Percentiles rank a stretch among this genome's conserved stretches.
These are phyloP conservation scores for Maccullochella peelii DNA, from an alignment of 2,113 vertebrate species.

Conservation along the genomic window DNA sequence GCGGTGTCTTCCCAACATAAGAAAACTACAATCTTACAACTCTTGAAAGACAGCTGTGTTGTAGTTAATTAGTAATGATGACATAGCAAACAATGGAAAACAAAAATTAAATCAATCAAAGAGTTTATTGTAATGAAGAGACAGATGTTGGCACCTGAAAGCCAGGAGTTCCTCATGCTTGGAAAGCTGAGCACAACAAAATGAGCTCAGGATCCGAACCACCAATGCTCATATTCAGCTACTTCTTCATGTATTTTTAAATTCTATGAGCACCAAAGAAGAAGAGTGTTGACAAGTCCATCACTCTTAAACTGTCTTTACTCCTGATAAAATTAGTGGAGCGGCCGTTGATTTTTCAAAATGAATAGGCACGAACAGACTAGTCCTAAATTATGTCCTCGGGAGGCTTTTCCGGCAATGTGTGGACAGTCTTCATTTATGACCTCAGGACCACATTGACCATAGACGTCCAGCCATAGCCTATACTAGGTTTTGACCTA, in stretches of 20 bases:
- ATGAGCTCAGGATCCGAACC: neutral
- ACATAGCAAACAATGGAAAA: neutral
- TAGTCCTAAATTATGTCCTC: too few species aligned
- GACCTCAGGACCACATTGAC: too few species aligned
- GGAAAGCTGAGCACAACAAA: neutral
- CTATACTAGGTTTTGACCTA: too few species aligned
- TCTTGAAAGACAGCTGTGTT: slow-evolving; percentile 8
- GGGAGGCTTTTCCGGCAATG: too few species aligned
- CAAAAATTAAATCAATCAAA: slow-evolving; percentile 8
- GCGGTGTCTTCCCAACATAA: neutral
- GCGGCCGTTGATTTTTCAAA: too few species aligned
- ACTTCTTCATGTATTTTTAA: neutral
- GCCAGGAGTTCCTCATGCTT: neutral
- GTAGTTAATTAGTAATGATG: slow-evolving; percentile 20
- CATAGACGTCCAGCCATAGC: too few species aligned
- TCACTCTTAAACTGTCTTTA: neutral
- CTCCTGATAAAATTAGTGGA: neutral
- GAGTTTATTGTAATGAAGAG: slow-evolving; percentile 14
- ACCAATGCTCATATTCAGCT: neutral
- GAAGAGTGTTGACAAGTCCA: neutral
- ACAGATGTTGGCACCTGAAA: slow-evolving; percentile 32
- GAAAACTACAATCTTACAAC: neutral
- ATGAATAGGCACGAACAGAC: too few species aligned
- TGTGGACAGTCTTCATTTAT: too few species aligned
- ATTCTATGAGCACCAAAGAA: neutral